These are phyloP conservation scores for Hyles euphorbiae DNA, from an alignment of 1,140 invertebrate species.

Conservation along the genomic window DNA sequence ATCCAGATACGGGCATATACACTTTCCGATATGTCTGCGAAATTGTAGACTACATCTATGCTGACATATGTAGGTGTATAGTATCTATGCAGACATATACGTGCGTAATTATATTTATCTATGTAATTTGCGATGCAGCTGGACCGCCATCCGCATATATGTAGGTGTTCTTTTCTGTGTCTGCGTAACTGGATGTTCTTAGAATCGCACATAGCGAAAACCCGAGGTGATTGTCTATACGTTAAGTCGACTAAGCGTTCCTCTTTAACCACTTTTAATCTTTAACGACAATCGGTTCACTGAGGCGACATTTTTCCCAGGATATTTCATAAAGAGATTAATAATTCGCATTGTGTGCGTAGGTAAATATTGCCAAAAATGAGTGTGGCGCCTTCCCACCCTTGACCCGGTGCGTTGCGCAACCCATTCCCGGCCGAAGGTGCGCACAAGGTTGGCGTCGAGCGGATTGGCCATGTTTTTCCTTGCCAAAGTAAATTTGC, in stretches of 20 bases:
- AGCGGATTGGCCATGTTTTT: constrained; percentile 45
- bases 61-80: too few relatives aligned
- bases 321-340: constrained; percentile 28
- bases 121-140: constrained; percentile 23
- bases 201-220: not conserved
- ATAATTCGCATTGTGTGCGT: constrained; percentile 45
- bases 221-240: not conserved
- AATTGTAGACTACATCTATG: too few relatives aligned
- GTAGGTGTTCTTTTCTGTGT: constrained; percentile 31
- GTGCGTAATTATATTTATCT: too few relatives aligned
- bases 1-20: too few relatives aligned
- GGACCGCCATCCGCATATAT: constrained; percentile 8
- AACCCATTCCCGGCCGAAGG: constrained; percentile 42
- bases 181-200: constrained; percentile 12
- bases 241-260: too few relatives aligned
- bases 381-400: constrained; percentile 52
- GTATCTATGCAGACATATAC: too few relatives aligned
- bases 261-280: too few relatives aligned
- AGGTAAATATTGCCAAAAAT: constrained; percentile 55
- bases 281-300: too few relatives aligned
- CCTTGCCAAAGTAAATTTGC: constrained; percentile 46
- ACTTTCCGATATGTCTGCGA: too few relatives aligned
- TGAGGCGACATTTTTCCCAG: not conserved
- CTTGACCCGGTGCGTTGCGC: constrained; percentile 57
- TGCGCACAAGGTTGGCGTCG: constrained; percentile 41